Base-by-base conservation (phyloP, 2,113 vertebrate species). In the Grammomys dolichurus region DNA sequence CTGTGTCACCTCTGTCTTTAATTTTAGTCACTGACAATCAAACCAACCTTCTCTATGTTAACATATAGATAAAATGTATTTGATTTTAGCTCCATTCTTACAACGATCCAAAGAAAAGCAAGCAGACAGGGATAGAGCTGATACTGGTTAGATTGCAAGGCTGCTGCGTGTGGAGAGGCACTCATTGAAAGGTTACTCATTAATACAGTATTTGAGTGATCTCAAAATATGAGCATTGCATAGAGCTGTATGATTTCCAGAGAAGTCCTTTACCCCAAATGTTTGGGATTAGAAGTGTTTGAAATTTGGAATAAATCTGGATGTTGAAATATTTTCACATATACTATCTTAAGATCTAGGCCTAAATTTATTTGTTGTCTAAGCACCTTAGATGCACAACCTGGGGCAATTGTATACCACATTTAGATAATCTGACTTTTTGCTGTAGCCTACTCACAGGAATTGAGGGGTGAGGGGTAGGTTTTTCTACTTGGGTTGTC, bases 31-130 rank as follows among this genome's bases (percentile, higher is more conserved):
- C 10, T 93, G 6, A 54, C 70, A 56, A 40, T 91, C n/a, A 78
- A 11, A 10, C 58, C 86, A 43, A 26, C 1, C 78, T 81, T 93
- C 46, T 82, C 46, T 46, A n/a, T 78, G 94, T 76, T 93, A 82
- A 93, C 67, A 95, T 85, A 72, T 89, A 85, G 94, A 94, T 77
- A 90, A 95, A 76, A 36, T 67, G 19, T 80, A 97, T 87, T 95
- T 96, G 65, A 43, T 14, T 67, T 84, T 85, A 97, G 58, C 60
- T 95, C 63, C 58, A 24, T 97, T 97, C 88, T 91, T 96, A 48
- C 82, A 70, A 92, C 96, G 65, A 96, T 85, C 87, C 94, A 96
- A 80, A 72, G 19, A 89, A 93, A 92, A 90, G 93, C 73, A 92
- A 67, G 80, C 9, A 90, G 28, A 90, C 84, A 70, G 65, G 28